A percentile compares a stretch with the other conserved stretches of the same genome.
Conservation (phyloP, 2,888 invertebrate genomes). For the Ormyrus nitidulus region DNA sequence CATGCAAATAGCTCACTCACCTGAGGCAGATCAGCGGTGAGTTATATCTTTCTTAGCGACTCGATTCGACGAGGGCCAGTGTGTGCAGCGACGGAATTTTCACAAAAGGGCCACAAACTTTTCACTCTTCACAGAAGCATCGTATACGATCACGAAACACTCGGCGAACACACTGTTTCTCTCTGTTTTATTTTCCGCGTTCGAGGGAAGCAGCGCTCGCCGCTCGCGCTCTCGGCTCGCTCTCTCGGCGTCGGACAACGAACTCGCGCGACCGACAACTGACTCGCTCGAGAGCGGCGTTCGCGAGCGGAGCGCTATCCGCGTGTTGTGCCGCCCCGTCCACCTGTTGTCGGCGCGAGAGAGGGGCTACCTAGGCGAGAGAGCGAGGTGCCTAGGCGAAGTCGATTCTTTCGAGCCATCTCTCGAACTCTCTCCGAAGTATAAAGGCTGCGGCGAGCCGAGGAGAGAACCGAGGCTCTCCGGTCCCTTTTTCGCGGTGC, state of each 20-base stretch:
- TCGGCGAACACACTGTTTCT: background rate
- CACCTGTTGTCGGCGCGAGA: no score
- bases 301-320: conserved; percentile 52
- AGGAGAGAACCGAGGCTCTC: no score
- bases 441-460: no score
- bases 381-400: background rate
- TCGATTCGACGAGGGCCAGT: no score
- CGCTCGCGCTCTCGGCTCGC: background rate
- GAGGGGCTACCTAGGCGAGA: background rate
- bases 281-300: conserved; percentile 59
- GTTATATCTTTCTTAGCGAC: background rate
- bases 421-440: no score
- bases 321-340: no score
- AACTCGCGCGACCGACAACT: conserved; percentile 68
- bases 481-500: no score
- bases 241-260: conserved; percentile 68
- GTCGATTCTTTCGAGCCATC: no score
- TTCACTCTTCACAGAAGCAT: background rate
- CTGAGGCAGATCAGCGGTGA: conserved; percentile 10
- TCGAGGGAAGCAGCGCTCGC: background rate
- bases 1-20: conserved; percentile 1
- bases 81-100: no score
- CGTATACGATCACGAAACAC: background rate
- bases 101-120: no score
- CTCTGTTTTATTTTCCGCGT: background rate